Conservation (phyloP, 1,140 invertebrate species). For the Listronotus bonariensis region DNA sequence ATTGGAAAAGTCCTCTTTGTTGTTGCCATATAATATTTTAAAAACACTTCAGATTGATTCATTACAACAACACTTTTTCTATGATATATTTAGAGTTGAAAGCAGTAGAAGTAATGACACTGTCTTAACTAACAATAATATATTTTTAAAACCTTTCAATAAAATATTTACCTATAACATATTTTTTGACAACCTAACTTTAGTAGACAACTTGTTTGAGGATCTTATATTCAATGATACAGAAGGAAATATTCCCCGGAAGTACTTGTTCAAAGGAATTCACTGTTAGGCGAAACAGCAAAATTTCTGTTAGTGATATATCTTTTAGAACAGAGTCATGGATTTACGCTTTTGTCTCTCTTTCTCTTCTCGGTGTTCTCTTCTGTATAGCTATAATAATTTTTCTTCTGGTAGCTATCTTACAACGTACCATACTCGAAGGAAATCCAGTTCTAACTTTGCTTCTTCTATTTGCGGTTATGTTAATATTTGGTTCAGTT, state of each 20-base stretch:
- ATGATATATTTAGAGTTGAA: conserved; percentile 46
- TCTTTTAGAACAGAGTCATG: conserved; percentile 57
- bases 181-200: conserved; percentile 43
- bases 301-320: conserved; percentile 10
- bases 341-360: conserved; percentile 58
- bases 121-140: conserved; percentile 18
- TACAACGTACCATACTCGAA: conserved; percentile 58
- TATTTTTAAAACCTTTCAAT: conserved; percentile 33
- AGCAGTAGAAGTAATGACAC: conserved; percentile 21
- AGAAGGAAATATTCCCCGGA: neutral
- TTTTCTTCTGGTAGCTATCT: conserved; percentile 57
- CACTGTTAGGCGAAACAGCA: conserved; percentile 5
- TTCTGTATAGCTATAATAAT: conserved; percentile 58
- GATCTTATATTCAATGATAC: neutral
- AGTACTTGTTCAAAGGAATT: conserved; percentile 12
- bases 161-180: conserved; percentile 46
- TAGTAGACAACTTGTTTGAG: conserved; percentile 29
- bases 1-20: conserved; percentile 20
- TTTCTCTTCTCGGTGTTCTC: conserved; percentile 57
- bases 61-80: conserved; percentile 42
- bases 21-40: conserved; percentile 28
- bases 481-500: conserved; percentile 61
- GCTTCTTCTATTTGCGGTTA: conserved; percentile 56
- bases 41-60: conserved; percentile 46
- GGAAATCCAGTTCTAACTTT: conserved; percentile 59